Evolutionary conservation across 2,113 vertebrate species (phyloP).

Genomic region (Heteronetta atricapilla): DNA sequence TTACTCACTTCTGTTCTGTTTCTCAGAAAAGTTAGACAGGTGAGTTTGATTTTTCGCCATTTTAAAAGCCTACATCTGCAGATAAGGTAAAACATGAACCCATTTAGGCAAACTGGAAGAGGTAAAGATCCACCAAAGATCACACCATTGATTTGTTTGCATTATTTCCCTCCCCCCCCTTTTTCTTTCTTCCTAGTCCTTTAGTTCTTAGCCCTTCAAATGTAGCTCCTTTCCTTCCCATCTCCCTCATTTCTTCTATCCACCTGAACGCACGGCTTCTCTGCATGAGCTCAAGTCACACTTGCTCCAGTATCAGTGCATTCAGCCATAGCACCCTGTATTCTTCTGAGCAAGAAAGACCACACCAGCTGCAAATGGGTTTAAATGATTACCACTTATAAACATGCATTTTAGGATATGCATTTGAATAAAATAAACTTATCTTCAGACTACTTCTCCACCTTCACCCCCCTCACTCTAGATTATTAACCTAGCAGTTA

Average conservation of each 20-base stretch:
- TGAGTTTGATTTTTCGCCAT: background rate
- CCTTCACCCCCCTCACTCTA: background rate
- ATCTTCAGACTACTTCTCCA: background rate
- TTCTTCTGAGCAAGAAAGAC: background rate
- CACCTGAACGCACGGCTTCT: background rate
- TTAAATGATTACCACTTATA: background rate
- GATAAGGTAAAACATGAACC: background rate
- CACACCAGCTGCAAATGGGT: background rate
- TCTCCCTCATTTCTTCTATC: background rate
- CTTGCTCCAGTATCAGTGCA: accelerated
- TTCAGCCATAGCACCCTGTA: background rate
- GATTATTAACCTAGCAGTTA: background rate
- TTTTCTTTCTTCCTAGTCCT: background rate
- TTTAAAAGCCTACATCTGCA: background rate
- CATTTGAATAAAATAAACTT: background rate
- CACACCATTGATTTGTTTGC: background rate
- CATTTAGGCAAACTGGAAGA: background rate
- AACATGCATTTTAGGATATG: background rate
- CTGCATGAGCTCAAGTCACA: background rate
- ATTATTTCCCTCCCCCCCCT: too few species aligned
- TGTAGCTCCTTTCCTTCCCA: background rate
- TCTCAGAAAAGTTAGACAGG: background rate
- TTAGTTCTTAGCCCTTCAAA: background rate
- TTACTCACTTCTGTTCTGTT: background rate
- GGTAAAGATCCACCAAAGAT: background rate